A percentile compares a stretch with the other conserved stretches of the same genome.
These are phyloP conservation scores for Thamnaconus septentrionalis DNA, from an alignment of 2,113 vertebrate genomes.

Conservation along the genomic window DNA sequence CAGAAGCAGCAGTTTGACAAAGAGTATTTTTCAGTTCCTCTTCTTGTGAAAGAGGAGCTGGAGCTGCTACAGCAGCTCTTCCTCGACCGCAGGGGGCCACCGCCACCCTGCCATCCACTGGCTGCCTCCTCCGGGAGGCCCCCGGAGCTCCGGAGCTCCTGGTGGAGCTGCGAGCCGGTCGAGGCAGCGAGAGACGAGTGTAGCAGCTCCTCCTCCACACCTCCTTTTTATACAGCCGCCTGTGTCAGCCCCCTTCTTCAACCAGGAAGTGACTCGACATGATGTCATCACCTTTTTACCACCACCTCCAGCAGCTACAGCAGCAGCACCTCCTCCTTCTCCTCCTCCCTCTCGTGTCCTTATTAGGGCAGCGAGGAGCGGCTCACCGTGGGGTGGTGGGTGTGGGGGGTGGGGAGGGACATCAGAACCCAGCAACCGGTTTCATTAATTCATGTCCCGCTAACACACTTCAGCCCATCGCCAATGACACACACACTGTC, in stretches of 20 bases:
- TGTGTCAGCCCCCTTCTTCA: slow-evolving; percentile 87
- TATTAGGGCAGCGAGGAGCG: slow-evolving; percentile 58
- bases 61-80: slow-evolving; percentile 19
- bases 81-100: neutral
- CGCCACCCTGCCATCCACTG: too few relatives aligned
- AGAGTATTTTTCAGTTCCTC: neutral
- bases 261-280: slow-evolving; percentile 97
- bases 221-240: slow-evolving; percentile 96
- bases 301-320: slow-evolving; percentile 44
- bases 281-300: slow-evolving; percentile 86
- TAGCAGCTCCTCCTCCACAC: slow-evolving; percentile 73
- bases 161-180: slow-evolving; percentile 52
- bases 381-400: slow-evolving; percentile 22
- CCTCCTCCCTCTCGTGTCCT: slow-evolving; percentile 44
- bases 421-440: neutral
- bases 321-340: too few relatives aligned
- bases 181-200: slow-evolving; percentile 79
- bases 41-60: neutral
- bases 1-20: neutral
- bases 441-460: slow-evolving; percentile 22
- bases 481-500: too few relatives aligned
- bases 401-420: slow-evolving; percentile 29
- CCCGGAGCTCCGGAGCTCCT: slow-evolving; percentile 10
- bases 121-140: slow-evolving; percentile 9
- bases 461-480: neutral